Evolutionary conservation across 2,888 invertebrate species (phyloP).

Genomic region (Drosophila kuntzei): DNA sequence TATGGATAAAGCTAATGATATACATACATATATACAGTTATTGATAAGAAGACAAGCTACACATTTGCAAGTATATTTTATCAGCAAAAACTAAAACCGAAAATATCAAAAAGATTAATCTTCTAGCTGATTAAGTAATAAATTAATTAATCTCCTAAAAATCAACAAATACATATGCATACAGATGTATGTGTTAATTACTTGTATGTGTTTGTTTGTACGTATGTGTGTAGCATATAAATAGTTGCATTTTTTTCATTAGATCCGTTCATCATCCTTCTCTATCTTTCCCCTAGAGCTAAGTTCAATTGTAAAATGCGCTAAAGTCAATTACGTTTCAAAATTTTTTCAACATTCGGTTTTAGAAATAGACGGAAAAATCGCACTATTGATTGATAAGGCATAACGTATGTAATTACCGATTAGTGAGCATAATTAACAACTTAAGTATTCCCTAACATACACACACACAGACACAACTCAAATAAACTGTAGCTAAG

Average conservation of each 20-base stretch:
- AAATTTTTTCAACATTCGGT: constrained; percentile 31
- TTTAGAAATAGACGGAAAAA: constrained; percentile 14
- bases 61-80: constrained; percentile 38
- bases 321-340: constrained; percentile 59
- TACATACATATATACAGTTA: constrained; percentile 17
- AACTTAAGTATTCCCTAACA: constrained; percentile 12
- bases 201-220: constrained; percentile 8
- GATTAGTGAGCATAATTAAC: constrained; percentile 16
- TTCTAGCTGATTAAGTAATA: constrained; percentile 16
- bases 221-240: constrained; percentile 13
- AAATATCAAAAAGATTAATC: constrained; percentile 15
- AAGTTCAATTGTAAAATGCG: constrained; percentile 41
- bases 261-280: constrained; percentile 23
- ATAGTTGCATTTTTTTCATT: constrained; percentile 39
- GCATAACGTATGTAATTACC: constrained; percentile 19
- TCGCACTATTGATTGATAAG: constrained; percentile 28
- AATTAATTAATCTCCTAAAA: constrained; percentile 14
- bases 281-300: constrained; percentile 15
- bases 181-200: constrained; percentile 11
- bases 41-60: constrained; percentile 13
- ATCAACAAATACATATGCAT: constrained; percentile 10
- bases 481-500: constrained; percentile 19
- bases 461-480: constrained; percentile 16
- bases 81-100: constrained; percentile 9
- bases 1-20: constrained; percentile 11